Evolutionary conservation across 2,113 vertebrate species (phyloP).

Genomic region (Oncorhynchus gorbuscha): DNA sequence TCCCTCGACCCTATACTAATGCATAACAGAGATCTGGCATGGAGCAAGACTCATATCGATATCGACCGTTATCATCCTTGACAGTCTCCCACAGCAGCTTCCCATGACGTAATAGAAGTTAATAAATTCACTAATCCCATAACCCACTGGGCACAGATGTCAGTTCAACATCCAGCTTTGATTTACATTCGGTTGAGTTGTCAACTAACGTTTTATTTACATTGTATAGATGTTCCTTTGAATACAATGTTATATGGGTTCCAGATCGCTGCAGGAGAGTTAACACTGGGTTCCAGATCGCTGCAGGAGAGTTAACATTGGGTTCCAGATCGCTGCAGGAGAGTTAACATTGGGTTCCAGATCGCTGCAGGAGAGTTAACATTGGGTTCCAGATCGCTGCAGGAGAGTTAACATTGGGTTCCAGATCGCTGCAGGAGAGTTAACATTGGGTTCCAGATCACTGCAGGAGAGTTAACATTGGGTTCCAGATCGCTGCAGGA

Average conservation of each 20-base stretch:
- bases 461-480: too few relatives aligned
- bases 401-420: too few relatives aligned
- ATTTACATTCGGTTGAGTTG: too few relatives aligned
- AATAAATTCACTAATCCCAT: slow-evolving; percentile 22
- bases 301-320: neutral
- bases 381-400: too few relatives aligned
- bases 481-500: too few relatives aligned
- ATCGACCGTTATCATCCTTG: neutral
- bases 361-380: too few relatives aligned
- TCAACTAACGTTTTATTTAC: neutral
- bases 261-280: too few relatives aligned
- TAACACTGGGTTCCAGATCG: neutral
- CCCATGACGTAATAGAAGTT: neutral
- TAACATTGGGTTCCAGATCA: too few relatives aligned
- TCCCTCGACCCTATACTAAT: slow-evolving; percentile 18
- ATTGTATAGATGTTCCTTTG: slow-evolving; percentile 16
- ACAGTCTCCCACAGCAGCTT: neutral
- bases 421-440: too few relatives aligned
- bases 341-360: too few relatives aligned
- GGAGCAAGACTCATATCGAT: slow-evolving; percentile 12
- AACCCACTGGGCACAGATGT: neutral
- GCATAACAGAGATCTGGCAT: slow-evolving; percentile 19
- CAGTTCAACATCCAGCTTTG: too few relatives aligned
- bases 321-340: neutral
- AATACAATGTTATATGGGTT: neutral